phyloP scores from a whole-genome alignment of 1,140 invertebrate genomes.

The Dendrolimus punctatus region DNA sequence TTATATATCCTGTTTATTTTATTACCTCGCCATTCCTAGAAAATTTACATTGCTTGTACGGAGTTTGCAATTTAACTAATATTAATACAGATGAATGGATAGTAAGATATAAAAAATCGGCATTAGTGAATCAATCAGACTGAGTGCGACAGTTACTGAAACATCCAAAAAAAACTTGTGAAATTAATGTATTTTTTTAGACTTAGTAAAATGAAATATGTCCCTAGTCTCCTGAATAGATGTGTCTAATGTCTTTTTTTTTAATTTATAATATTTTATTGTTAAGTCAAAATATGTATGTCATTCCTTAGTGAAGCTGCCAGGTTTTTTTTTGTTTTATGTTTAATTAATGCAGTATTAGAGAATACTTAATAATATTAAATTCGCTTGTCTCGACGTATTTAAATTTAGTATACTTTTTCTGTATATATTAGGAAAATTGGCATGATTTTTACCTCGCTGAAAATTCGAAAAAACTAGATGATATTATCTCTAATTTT shows the following conservation, averaged over 20 bases:
- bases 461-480: slow-evolving; percentile 1
- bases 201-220: not conserved
- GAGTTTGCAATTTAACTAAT: no score
- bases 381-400: not conserved
- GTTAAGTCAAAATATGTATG: not conserved
- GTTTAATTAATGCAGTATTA: not conserved
- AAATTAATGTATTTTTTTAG: slow-evolving; percentile 1
- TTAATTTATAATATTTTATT: no score
- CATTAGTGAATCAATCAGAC: no score
- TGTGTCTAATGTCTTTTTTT: not conserved
- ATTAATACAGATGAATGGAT: no score
- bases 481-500: slow-evolving; percentile 9
- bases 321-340: not conserved
- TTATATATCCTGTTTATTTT: no score
- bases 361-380: not conserved
- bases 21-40: no score
- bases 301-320: slow-evolving; percentile 2
- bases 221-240: not conserved
- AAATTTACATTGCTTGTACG: no score
- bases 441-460: slow-evolving; percentile 13
- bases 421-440: slow-evolving; percentile 19
- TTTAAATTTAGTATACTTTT: slow-evolving; percentile 4
- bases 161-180: not conserved
- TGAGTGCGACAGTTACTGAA: no score
- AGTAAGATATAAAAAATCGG: no score